A percentile compares a stretch with the other conserved stretches of the same genome.
phyloP scores from a whole-genome alignment of 1,140 invertebrate genomes.

The Pygmarrhopalites habei region DNA sequence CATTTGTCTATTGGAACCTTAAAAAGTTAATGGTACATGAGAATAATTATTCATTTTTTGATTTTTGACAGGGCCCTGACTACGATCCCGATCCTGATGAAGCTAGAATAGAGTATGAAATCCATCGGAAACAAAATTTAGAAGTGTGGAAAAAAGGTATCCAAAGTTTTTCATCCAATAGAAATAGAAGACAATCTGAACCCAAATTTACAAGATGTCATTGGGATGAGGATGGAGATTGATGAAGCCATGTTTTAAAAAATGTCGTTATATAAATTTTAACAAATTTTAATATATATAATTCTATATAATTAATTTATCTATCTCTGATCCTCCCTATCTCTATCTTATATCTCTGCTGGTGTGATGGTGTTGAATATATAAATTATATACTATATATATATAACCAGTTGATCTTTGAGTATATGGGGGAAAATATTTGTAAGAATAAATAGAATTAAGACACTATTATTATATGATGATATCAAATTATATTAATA shows the following conservation, averaged over 20 bases:
- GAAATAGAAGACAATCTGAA: conserved; percentile 10
- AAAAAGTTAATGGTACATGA: background rate
- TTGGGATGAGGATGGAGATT: conserved; percentile 33
- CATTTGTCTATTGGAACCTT: no score
- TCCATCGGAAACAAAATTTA: conserved; percentile 4
- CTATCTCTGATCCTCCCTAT: no score
- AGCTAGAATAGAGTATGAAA: conserved; percentile 15
- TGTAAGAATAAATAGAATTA: no score
- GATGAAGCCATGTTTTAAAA: background rate
- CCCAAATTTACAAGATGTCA: conserved; percentile 16
- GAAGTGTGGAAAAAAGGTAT: conserved; percentile 20
- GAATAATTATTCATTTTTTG: background rate
- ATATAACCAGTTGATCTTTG: no score
- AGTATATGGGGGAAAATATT: no score
- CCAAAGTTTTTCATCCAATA: conserved; percentile 7
- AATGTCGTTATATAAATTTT: background rate
- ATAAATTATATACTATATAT: no score
- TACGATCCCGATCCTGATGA: conserved; percentile 34
- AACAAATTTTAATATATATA: background rate
- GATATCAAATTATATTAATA: no score
- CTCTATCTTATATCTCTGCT: no score
- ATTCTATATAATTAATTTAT: no score
- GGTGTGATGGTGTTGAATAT: no score
- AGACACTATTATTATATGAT: no score
- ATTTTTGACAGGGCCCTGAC: conserved; percentile 29